phyloP scores from a whole-genome alignment of 1,140 invertebrate species.

The Papilio glaucus region DNA sequence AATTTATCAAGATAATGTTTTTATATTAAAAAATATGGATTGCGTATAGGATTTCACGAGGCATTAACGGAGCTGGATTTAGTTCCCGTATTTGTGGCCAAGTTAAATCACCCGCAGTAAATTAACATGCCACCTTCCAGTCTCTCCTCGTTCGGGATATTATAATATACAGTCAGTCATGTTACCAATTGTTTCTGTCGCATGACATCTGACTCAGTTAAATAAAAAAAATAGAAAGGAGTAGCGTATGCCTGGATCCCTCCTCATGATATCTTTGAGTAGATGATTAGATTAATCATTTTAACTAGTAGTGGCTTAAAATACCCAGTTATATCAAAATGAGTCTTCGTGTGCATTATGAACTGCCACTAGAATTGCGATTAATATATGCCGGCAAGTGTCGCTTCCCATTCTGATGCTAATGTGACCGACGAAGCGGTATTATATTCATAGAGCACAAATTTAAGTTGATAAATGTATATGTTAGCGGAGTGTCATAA shows the following conservation, averaged over 20 bases:
- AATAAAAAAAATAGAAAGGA: too few species aligned
- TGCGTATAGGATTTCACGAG: not conserved
- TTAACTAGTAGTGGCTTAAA: not conserved
- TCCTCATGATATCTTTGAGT: too few species aligned
- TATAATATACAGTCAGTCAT: too few species aligned
- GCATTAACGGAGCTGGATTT: constrained; percentile 3
- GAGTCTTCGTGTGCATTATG: not conserved
- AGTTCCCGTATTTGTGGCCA: not conserved
- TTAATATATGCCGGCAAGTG: constrained; percentile 23
- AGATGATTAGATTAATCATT: too few species aligned
- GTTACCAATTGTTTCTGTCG: too few species aligned
- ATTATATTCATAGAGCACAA: constrained; percentile 13
- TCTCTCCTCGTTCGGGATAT: too few species aligned
- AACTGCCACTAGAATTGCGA: constrained; percentile 12
- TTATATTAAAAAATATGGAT: not conserved
- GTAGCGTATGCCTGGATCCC: too few species aligned
- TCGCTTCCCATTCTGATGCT: constrained; percentile 5
- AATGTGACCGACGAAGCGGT: constrained; percentile 13
- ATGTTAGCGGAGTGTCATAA: not conserved
- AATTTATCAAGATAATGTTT: not conserved
- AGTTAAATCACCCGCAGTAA: not conserved
- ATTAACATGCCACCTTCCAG: not conserved
- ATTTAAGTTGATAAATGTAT: constrained; percentile 9
- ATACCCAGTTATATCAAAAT: not conserved
- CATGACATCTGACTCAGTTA: too few species aligned